Conservation (phyloP, 2,888 invertebrate genomes). For the Oligia strigilis region DNA sequence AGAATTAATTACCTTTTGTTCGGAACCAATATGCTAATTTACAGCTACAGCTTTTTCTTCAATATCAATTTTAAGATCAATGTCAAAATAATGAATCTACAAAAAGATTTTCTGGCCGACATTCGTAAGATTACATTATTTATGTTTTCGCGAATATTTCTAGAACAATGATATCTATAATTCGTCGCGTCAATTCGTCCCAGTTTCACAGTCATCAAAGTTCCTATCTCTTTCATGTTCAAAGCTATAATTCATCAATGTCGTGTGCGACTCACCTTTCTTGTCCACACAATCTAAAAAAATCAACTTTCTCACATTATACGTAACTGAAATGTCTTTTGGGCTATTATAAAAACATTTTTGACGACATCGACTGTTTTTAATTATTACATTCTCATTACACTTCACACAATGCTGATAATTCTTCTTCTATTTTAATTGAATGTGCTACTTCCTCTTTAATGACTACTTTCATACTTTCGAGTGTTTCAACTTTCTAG, state of each 20-base stretch:
- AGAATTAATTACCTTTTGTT: constrained; percentile 60
- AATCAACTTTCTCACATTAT: constrained; percentile 72
- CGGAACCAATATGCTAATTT: constrained; percentile 58
- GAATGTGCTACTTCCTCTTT: constrained; percentile 74
- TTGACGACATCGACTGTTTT: constrained; percentile 63
- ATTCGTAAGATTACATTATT: constrained; percentile 30
- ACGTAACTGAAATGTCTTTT: constrained; percentile 60
- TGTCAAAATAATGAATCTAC: constrained; percentile 23
- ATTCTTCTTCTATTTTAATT: constrained; percentile 75
- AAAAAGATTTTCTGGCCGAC: constrained; percentile 11
- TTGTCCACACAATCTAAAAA: constrained; percentile 69
- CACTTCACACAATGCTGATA: constrained; percentile 73
- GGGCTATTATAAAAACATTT: constrained; percentile 74
- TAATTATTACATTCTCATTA: constrained; percentile 72
- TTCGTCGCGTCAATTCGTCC: constrained; percentile 56
- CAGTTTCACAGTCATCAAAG: constrained; percentile 61
- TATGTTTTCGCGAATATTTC: constrained; percentile 47
- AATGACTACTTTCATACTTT: constrained; percentile 79
- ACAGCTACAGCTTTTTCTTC: constrained; percentile 22
- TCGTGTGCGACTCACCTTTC: constrained; percentile 64
- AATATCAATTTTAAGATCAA: constrained; percentile 38
- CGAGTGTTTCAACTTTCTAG: constrained; percentile 79
- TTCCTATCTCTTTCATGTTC: constrained; percentile 62
- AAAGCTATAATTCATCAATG: constrained; percentile 70
- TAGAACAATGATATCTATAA: constrained; percentile 61